Conservation (phyloP, 2,888 invertebrate species). For the Acleris holmiana region DNA sequence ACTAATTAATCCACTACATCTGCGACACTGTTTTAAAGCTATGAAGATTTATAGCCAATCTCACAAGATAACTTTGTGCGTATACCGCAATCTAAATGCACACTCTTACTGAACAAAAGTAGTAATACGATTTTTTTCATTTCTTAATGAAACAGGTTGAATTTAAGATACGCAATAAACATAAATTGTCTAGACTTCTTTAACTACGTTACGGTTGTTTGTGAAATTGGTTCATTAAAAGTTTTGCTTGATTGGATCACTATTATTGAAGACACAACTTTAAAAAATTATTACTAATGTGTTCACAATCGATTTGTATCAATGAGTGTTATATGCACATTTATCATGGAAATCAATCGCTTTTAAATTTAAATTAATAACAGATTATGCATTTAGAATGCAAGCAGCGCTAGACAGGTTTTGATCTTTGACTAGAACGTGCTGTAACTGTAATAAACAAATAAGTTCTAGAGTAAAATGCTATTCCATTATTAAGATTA, state of each 20-base stretch:
- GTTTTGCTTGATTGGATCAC: conserved; percentile 33
- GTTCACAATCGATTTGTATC: conserved; percentile 18
- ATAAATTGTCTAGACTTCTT: conserved; percentile 38
- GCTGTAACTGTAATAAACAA: background rate
- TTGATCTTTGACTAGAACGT: background rate
- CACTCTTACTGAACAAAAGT: conserved; percentile 26
- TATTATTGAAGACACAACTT: conserved; percentile 14
- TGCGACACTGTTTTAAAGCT: conserved; percentile 37
- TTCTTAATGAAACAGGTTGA: conserved; percentile 28
- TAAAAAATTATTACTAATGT: conserved; percentile 20
- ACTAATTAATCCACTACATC: conserved; percentile 38
- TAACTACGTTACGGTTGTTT: conserved; percentile 34
- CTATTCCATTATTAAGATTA: too few relatives aligned
- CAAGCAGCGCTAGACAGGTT: too few relatives aligned
- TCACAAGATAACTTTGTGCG: conserved; percentile 35
- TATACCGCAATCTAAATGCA: conserved; percentile 26
- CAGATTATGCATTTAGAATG: background rate
- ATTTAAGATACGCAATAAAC: conserved; percentile 29
- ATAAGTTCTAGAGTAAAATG: background rate
- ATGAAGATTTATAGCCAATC: conserved; percentile 38
- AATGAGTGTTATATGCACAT: conserved; percentile 3
- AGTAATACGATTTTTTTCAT: conserved; percentile 13
- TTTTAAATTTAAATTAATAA: background rate
- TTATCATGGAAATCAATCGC: conserved; percentile 5
- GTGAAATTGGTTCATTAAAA: conserved; percentile 34